Evolutionary conservation across 2,888 invertebrate genomes (phyloP).

Genomic region (Tricholauxania praeusta): DNA sequence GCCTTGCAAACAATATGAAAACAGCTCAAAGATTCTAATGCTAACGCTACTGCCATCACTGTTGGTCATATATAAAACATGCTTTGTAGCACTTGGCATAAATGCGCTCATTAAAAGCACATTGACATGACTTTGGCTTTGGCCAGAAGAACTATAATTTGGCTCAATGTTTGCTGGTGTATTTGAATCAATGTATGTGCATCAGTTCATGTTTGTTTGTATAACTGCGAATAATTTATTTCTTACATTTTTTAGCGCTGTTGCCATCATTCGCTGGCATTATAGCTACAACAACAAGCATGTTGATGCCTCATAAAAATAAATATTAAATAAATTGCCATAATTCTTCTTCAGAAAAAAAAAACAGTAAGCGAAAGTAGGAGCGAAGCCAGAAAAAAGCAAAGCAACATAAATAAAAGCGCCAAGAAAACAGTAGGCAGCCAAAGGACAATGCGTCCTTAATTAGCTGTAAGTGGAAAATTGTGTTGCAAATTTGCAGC

Average conservation of each 20-base stretch:
- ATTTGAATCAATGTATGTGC: not conserved
- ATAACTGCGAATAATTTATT: not conserved
- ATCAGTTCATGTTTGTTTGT: not conserved
- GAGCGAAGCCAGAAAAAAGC: not conserved
- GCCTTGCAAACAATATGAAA: too few species aligned
- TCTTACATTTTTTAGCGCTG: slow-evolving; percentile 4
- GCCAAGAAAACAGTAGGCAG: not conserved
- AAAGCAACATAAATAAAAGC: not conserved
- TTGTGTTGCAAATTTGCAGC: slow-evolving; percentile 13
- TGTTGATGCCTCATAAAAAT: slow-evolving; percentile 22
- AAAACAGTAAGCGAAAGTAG: not conserved
- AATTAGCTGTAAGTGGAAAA: slow-evolving; percentile 32
- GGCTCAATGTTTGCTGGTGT: not conserved
- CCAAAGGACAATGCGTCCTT: slow-evolving; percentile 12
- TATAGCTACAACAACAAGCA: not conserved
- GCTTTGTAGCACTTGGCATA: slow-evolving; percentile 52
- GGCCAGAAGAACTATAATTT: not conserved
- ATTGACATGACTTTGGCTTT: slow-evolving; percentile 50
- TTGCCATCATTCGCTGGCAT: not conserved
- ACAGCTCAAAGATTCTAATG: too few species aligned
- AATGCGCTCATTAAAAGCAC: slow-evolving; percentile 55
- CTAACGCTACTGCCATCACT: too few species aligned
- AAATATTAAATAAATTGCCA: slow-evolving; percentile 28
- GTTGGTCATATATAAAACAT: slow-evolving; percentile 13
- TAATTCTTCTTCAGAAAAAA: not conserved